phyloP scores from a whole-genome alignment of 2,888 invertebrate genomes.

The Pardosa pseudoannulata region DNA sequence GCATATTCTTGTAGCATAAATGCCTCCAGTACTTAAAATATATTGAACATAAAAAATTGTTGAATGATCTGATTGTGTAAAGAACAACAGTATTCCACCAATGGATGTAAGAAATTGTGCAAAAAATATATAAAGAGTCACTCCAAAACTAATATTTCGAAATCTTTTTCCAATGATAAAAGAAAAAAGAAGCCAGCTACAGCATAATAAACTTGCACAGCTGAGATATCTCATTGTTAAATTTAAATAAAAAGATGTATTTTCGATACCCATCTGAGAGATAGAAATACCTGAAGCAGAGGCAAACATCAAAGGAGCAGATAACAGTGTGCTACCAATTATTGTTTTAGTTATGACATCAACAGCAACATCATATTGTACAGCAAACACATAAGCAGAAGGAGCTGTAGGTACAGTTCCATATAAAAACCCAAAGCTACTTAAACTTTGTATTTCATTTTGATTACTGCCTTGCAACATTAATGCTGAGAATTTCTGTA shows the following conservation, averaged over 20 bases:
- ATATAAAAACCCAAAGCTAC: conserved; percentile 95
- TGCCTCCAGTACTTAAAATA: conserved; percentile 74
- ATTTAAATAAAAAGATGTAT: conserved; percentile 61
- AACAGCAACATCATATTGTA: conserved; percentile 84
- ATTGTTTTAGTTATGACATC: conserved; percentile 79
- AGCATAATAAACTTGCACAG: conserved; percentile 58
- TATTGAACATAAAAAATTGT: conserved; percentile 67
- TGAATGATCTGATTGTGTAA: conserved; percentile 63
- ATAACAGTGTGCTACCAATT: conserved; percentile 95
- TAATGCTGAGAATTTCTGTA: conserved; percentile 87
- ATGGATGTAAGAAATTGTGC: conserved; percentile 70
- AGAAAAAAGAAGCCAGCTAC: conserved; percentile 61
- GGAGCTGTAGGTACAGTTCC: conserved; percentile 97
- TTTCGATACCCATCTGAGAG: conserved; percentile 79
- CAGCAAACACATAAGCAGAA: conserved; percentile 95
- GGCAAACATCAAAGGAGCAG: conserved; percentile 95
- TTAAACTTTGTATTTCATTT: conserved; percentile 87
- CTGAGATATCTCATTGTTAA: conserved; percentile 66
- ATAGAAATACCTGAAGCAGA: conserved; percentile 94
- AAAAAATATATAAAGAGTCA: conserved; percentile 68
- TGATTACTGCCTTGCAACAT: conserved; percentile 82
- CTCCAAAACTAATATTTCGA: conserved; percentile 72
- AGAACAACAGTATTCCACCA: conserved; percentile 71
- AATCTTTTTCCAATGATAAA: conserved; percentile 70
- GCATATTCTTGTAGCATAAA: conserved; percentile 76